Percentiles rank a stretch among this genome's conserved stretches.
These are phyloP conservation scores for Allobates femoralis DNA, from an alignment of 2,797 vertebrate genomes.

Conservation along the genomic window DNA sequence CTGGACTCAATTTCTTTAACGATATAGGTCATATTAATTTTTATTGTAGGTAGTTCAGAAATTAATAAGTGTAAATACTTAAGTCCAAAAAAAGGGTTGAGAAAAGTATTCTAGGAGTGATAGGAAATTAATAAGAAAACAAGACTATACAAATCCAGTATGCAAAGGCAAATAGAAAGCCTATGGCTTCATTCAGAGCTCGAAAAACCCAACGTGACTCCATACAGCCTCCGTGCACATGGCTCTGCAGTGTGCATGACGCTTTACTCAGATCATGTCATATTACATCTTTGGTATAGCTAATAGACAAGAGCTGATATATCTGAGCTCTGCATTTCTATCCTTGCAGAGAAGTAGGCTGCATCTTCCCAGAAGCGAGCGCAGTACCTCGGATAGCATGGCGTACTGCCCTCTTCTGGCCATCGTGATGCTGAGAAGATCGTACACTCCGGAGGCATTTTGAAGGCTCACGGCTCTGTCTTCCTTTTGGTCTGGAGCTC, in stretches of 20 bases:
- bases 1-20: too few relatives aligned
- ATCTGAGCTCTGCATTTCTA: background rate
- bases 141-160: too few relatives aligned
- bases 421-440: slow-evolving; percentile 94
- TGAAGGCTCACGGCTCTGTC: slow-evolving; percentile 85
- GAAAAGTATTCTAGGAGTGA: too few relatives aligned
- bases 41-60: too few relatives aligned
- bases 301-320: background rate
- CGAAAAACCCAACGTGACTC: background rate
- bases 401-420: slow-evolving; percentile 96
- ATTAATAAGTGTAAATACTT: too few relatives aligned
- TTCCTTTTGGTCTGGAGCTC: slow-evolving; percentile 87
- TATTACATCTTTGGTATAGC: background rate
- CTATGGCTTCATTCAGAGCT: background rate
- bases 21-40: too few relatives aligned
- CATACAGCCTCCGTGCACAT: background rate
- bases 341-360: background rate
- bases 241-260: background rate
- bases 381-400: slow-evolving; percentile 95
- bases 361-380: background rate
- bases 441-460: slow-evolving; percentile 90
- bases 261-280: background rate
- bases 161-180: background rate
- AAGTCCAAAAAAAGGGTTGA: too few relatives aligned
- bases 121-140: too few relatives aligned